These are phyloP conservation scores for Hirtodrosophila duncani DNA, from an alignment of 2,888 invertebrate genomes.

Conservation along the genomic window DNA sequence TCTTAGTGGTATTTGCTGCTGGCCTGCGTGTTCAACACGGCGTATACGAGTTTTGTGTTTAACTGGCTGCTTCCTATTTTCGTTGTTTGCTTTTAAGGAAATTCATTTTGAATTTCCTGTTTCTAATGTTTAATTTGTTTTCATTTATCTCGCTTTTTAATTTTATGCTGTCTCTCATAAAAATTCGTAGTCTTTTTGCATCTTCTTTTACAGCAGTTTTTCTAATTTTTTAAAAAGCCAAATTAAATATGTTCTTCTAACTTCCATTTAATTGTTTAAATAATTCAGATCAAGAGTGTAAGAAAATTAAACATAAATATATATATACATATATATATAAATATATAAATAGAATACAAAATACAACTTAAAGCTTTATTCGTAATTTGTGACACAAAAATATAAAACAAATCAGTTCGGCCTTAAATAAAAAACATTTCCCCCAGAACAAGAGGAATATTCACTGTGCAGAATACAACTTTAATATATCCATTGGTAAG, in stretches of 20 bases:
- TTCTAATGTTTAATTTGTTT: conserved; percentile 36
- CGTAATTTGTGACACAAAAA: conserved; percentile 2
- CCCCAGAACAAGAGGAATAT: too few species aligned
- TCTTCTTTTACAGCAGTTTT: too few species aligned
- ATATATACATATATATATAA: conserved; percentile 20
- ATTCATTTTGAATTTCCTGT: conserved; percentile 56
- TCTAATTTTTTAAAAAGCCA: too few species aligned
- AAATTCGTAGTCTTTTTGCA: neutral
- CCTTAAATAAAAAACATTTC: conserved; percentile 11
- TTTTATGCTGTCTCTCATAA: conserved; percentile 8
- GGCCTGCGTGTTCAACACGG: conserved; percentile 52
- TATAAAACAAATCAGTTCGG: neutral
- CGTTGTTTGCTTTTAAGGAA: conserved; percentile 39
- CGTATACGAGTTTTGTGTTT: conserved; percentile 35
- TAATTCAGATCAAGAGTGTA: conserved; percentile 46
- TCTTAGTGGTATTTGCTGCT: conserved; percentile 8
- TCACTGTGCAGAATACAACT: too few species aligned
- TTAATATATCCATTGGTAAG: too few species aligned
- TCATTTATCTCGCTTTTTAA: neutral
- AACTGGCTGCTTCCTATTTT: neutral
- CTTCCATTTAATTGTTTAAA: too few species aligned
- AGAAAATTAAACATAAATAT: conserved; percentile 20
- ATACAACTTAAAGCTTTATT: too few species aligned
- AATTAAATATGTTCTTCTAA: too few species aligned
- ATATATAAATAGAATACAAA: conserved; percentile 24